phyloP scores from a whole-genome alignment of 2,797 vertebrate species.

The Champsocephalus esox region DNA sequence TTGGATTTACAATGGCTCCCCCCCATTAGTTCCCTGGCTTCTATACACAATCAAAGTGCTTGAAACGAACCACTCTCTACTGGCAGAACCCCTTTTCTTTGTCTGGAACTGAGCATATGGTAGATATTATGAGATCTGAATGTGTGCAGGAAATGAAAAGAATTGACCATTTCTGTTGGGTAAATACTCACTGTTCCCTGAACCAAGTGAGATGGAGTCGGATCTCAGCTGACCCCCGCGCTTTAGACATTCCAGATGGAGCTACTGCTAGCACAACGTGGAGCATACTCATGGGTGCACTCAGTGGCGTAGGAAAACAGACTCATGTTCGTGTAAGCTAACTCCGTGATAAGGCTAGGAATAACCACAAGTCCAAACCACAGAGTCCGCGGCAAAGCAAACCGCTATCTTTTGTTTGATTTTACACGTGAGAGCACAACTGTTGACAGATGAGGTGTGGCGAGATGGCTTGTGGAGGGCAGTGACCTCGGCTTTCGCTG shows the following conservation, averaged over 20 bases:
- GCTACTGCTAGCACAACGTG: conserved; percentile 43
- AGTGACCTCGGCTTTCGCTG: conserved; percentile 47
- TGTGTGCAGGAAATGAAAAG: conserved; percentile 72
- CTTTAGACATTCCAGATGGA: conserved; percentile 67
- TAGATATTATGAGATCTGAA: conserved; percentile 73
- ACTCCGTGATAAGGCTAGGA: conserved; percentile 55
- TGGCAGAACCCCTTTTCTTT: conserved; percentile 53
- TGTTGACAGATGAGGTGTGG: conserved; percentile 77
- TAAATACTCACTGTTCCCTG: conserved; percentile 65
- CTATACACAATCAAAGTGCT: conserved; percentile 38
- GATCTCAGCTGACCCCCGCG: conserved; percentile 50
- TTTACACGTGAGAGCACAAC: conserved; percentile 51
- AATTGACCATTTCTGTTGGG: conserved; percentile 65
- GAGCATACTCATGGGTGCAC: conserved; percentile 21
- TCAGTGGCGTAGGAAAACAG: conserved; percentile 45
- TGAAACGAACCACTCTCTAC: conserved; percentile 52
- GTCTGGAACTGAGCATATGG: conserved; percentile 69
- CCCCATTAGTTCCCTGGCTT: conserved; percentile 25
- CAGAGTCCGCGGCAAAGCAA: conserved; percentile 54
- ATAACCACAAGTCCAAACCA: conserved; percentile 54
- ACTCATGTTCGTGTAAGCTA: conserved; percentile 38
- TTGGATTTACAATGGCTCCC: conserved; percentile 53
- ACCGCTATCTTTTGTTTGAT: conserved; percentile 67
- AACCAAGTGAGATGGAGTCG: conserved; percentile 52
- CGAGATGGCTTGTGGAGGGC: conserved; percentile 43